A percentile compares a stretch with the other conserved stretches of the same genome.
These are phyloP conservation scores for Oriolus oriolus DNA, from an alignment of 2,113 vertebrate species.

Conservation along the genomic window DNA sequence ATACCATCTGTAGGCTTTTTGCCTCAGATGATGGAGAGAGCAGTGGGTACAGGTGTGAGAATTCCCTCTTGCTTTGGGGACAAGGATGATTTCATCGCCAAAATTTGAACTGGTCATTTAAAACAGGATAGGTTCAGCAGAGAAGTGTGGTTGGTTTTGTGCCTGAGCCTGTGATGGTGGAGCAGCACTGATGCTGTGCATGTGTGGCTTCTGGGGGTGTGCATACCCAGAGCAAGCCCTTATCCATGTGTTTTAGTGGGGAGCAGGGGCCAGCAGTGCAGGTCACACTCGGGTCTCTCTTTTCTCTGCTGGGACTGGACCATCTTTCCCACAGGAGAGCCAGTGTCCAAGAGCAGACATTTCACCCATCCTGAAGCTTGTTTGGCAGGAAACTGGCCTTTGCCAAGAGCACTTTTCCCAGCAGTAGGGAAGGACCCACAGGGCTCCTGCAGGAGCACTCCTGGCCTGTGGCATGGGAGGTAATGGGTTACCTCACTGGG, in stretches of 20 bases:
- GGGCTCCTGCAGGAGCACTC: fast-evolving
- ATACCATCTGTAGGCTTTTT: background rate
- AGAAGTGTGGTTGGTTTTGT: background rate
- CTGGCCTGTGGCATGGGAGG: fast-evolving
- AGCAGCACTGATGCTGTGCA: background rate
- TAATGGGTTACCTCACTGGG: background rate
- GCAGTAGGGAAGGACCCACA: background rate
- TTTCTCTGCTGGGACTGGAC: background rate
- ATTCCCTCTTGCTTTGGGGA: background rate
- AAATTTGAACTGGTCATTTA: background rate
- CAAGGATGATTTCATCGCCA: background rate
- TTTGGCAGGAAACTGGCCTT: background rate
- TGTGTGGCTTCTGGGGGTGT: fast-evolving
- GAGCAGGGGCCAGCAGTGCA: background rate
- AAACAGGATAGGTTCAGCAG: background rate
- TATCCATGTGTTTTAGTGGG: background rate
- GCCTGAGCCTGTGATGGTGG: background rate
- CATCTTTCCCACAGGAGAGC: background rate
- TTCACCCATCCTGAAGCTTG: background rate
- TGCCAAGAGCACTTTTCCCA: background rate
- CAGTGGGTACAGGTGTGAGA: background rate
- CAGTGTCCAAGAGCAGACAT: background rate
- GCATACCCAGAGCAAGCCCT: background rate
- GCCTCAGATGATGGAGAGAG: background rate
- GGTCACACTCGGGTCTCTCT: background rate